Conservation (phyloP, 2,113 vertebrate species). For the Neogobius melanostomus region DNA sequence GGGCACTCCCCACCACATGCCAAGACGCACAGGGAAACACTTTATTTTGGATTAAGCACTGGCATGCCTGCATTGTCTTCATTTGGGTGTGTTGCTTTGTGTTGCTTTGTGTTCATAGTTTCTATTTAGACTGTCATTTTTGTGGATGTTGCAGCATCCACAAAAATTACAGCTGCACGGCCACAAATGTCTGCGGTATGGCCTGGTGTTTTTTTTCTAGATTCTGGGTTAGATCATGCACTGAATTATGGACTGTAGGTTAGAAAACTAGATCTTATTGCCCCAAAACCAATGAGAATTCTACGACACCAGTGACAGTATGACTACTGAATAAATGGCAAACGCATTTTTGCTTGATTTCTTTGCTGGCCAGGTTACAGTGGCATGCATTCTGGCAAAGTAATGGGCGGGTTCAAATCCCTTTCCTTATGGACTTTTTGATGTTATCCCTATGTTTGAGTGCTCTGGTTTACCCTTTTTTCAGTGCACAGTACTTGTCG, state of each 20-base stretch:
- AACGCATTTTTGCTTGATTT: too few species aligned
- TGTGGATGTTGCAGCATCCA: constrained; percentile 32
- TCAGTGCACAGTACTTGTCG: too few species aligned
- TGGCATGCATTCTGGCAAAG: too few species aligned
- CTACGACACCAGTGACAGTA: not conserved
- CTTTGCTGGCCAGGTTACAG: too few species aligned
- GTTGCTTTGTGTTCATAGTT: constrained; percentile 4
- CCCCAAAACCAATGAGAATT: not conserved
- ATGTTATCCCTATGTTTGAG: too few species aligned
- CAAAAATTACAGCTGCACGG: constrained; percentile 21
- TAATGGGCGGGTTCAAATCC: too few species aligned
- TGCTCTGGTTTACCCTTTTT: too few species aligned
- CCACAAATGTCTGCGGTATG: constrained; percentile 47
- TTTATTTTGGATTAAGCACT: constrained; percentile 15
- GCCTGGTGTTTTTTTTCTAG: not conserved
- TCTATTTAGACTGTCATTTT: constrained; percentile 27
- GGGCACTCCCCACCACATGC: not conserved
- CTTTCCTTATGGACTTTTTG: too few species aligned
- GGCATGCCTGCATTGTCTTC: constrained; percentile 14
- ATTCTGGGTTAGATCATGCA: constrained; percentile 3
- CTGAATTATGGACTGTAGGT: not conserved
- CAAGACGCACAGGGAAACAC: not conserved
- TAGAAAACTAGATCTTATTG: not conserved
- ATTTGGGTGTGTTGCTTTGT: constrained; percentile 4
- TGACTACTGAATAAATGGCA: too few species aligned